Conservation (phyloP, 2,888 invertebrate species). For the Morpho helenor region DNA sequence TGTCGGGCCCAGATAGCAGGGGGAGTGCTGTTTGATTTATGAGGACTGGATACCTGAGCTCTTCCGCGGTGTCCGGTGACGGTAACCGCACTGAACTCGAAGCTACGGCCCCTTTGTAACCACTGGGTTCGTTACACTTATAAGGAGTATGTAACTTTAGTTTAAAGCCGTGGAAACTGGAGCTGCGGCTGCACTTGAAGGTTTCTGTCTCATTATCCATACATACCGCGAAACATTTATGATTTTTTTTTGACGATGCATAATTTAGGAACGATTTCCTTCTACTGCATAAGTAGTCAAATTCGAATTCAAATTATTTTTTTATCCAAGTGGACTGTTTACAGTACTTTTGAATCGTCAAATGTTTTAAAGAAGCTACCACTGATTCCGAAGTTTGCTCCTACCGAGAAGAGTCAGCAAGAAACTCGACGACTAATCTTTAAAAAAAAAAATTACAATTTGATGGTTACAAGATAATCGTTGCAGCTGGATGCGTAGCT, state of each 20-base stretch:
- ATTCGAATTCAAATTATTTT: too few relatives aligned
- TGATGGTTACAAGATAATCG: too few relatives aligned
- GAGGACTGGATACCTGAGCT: constrained; percentile 61
- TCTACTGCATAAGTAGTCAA: too few relatives aligned
- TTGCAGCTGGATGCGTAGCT: too few relatives aligned
- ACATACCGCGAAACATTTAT: background rate
- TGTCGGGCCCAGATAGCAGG: constrained; percentile 55
- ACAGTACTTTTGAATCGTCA: too few relatives aligned
- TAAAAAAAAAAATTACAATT: too few relatives aligned
- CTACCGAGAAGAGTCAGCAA: too few relatives aligned
- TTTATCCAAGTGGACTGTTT: too few relatives aligned
- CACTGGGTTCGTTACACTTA: constrained; percentile 36
- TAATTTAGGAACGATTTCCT: background rate
- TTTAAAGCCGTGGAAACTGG: constrained; percentile 20
- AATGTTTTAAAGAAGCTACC: too few relatives aligned
- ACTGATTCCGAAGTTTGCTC: too few relatives aligned
- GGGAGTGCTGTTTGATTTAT: constrained; percentile 70
- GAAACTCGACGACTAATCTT: too few relatives aligned
- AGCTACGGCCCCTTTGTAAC: constrained; percentile 45
- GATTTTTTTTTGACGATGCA: background rate
- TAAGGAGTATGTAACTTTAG: constrained; percentile 24
- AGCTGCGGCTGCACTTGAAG: constrained; percentile 20
- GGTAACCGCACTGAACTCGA: constrained; percentile 53
- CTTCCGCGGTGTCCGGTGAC: constrained; percentile 70
- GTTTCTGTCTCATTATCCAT: constrained; percentile 12